Evolutionary conservation across 1,140 invertebrate species (phyloP).

Genomic region (Charaxes varanes): DNA sequence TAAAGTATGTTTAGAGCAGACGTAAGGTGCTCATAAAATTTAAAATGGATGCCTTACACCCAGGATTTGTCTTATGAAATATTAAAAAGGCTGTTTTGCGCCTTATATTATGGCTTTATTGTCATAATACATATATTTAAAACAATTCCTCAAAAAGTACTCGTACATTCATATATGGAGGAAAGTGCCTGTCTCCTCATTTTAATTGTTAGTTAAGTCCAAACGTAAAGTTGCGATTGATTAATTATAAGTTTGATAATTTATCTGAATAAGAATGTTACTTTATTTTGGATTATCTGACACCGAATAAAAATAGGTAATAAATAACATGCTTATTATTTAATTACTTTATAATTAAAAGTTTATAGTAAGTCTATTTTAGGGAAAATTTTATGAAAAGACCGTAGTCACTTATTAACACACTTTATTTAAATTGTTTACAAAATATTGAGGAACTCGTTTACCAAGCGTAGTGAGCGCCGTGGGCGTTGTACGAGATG

Average conservation of each 20-base stretch:
- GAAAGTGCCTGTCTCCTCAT: no score
- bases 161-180: no score
- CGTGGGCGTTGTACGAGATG: slow-evolving; percentile 35
- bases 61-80: slow-evolving; percentile 19
- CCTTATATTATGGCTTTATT: slow-evolving; percentile 10
- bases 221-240: no score
- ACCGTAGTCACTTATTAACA: no score
- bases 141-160: no score
- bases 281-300: no score
- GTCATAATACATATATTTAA: neutral
- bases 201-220: no score
- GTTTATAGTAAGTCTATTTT: no score
- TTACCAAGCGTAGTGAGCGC: slow-evolving; percentile 41
- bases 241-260: neutral
- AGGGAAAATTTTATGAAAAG: no score
- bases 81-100: slow-evolving; percentile 13
- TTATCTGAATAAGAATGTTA: no score
- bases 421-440: neutral
- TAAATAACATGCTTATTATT: neutral
- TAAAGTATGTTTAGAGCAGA: slow-evolving; percentile 7
- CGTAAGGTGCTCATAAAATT: slow-evolving; percentile 18
- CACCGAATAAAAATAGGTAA: neutral
- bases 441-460: slow-evolving; percentile 17
- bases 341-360: no score
- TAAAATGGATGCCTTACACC: slow-evolving; percentile 18